Percentiles rank a stretch among this genome's conserved stretches.
Conservation (phyloP, 2,888 invertebrate species). For the Tenthredo mesomela region DNA sequence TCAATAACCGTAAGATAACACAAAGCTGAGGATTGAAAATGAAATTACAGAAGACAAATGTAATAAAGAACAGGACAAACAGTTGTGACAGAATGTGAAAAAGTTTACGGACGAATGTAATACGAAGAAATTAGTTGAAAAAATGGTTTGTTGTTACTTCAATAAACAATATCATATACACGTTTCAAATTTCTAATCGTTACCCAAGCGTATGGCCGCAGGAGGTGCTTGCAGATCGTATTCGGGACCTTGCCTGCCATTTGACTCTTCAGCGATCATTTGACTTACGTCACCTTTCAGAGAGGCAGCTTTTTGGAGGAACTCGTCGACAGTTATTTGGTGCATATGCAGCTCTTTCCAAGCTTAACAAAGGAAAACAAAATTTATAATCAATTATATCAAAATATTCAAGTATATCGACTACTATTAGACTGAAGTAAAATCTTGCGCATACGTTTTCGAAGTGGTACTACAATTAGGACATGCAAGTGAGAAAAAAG, state of each 20-base stretch:
- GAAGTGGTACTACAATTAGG: no score
- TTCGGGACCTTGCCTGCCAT: background rate
- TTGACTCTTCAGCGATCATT: slow-evolving; percentile 17
- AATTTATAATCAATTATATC: slow-evolving; percentile 10
- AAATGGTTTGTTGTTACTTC: no score
- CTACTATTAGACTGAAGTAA: background rate
- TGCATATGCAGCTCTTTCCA: slow-evolving; percentile 51
- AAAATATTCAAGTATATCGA: background rate
- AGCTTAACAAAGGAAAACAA: slow-evolving; percentile 7
- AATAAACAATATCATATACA: no score
- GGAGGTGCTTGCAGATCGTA: slow-evolving; percentile 47
- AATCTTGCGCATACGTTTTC: background rate
- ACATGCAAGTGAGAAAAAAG: no score
- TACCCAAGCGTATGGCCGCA: slow-evolving; percentile 48
- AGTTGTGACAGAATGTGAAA: no score
- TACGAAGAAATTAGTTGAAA: no score
- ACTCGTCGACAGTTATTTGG: slow-evolving; percentile 44
- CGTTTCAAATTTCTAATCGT: background rate
- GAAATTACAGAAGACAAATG: no score
- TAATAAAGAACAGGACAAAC: no score
- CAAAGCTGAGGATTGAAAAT: no score
- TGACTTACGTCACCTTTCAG: slow-evolving; percentile 42
- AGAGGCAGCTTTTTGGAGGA: slow-evolving; percentile 49
- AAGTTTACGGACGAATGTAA: no score
- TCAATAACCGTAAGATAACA: no score